A percentile compares a stretch with the other conserved stretches of the same genome.
Conservation (phyloP, 2,888 invertebrate species). For the Epinotia brunnichana region DNA sequence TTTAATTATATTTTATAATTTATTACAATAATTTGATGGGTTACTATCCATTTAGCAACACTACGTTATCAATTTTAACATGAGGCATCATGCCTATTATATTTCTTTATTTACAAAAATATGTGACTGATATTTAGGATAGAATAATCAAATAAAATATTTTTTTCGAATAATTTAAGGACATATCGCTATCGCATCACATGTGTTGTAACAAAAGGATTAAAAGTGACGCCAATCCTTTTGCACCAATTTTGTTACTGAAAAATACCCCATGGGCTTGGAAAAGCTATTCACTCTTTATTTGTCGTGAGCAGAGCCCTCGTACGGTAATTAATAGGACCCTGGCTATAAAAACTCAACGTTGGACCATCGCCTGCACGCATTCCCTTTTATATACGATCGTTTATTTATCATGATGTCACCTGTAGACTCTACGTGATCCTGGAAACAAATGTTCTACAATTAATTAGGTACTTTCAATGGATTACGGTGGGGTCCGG, state of each 20-base stretch:
- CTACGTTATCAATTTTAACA: too few species aligned
- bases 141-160: too few species aligned
- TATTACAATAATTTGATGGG: too few species aligned
- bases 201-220: conserved; percentile 13
- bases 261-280: conserved; percentile 49
- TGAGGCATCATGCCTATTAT: too few species aligned
- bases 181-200: too few species aligned
- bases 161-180: too few species aligned
- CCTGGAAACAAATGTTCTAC: conserved; percentile 70
- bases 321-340: conserved; percentile 60
- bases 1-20: too few species aligned
- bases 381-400: conserved; percentile 57
- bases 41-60: too few species aligned
- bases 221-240: conserved; percentile 29
- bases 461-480: conserved; percentile 76
- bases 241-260: conserved; percentile 44
- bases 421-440: conserved; percentile 70
- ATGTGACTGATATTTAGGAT: too few species aligned
- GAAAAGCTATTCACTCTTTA: conserved; percentile 54
- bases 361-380: conserved; percentile 47
- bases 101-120: too few species aligned
- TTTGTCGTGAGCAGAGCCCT: conserved; percentile 58
- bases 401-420: conserved; percentile 69
- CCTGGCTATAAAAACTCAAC: conserved; percentile 59
- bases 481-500: conserved; percentile 65